Base-by-base conservation (phyloP, 2,113 vertebrate genomes). In the Poeciliopsis prolifica region DNA sequence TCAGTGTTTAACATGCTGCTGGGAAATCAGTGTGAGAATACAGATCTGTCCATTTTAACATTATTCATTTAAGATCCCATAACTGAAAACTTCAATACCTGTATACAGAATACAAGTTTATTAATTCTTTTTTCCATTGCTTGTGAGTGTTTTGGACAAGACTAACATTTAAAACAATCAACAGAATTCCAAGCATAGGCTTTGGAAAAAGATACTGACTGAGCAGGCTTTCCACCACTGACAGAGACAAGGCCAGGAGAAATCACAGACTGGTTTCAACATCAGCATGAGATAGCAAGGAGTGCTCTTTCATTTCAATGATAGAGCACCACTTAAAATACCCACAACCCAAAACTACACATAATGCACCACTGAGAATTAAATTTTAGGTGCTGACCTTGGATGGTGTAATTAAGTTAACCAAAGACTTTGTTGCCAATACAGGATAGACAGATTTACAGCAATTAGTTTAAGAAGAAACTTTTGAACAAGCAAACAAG, bases 251-350 rank as follows among this genome's bases (percentile, higher is more conserved):
- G 60, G 90, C 92, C 89, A 92, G 84, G 63, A 79, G 86, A 89
- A 86, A 91, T 90, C 72, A 68, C 44, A 89, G 79, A 86, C 75
- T 86, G 82, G 91, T 82, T 88, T 89, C 81, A 89, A 88, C 89
- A 92, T 93, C 78, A 92, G 77, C 77, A 92, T 81, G 80, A 89
- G 87, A 83, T 86, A 85, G 79, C 75, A 83, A 78, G 81, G 30
- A 72, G 73, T 48, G 83, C 87, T 86, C 89, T 92, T 89, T 92
- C 76, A 92, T 88, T 92, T 89, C 70, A 83, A 87, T 88, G 90
- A 91, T 86, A 75, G 61, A 92, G 74, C 72, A 69, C 73, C 61
- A 86, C 74, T 85, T 74, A 65, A 85, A 86, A 65, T 68, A 65
- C 72, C 79, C 80, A 77, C 74, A 86, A 85, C 64, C 77, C 83